Conservation (phyloP, 92 coral and sea anemone genomes). For the Heliopora coerulea region DNA sequence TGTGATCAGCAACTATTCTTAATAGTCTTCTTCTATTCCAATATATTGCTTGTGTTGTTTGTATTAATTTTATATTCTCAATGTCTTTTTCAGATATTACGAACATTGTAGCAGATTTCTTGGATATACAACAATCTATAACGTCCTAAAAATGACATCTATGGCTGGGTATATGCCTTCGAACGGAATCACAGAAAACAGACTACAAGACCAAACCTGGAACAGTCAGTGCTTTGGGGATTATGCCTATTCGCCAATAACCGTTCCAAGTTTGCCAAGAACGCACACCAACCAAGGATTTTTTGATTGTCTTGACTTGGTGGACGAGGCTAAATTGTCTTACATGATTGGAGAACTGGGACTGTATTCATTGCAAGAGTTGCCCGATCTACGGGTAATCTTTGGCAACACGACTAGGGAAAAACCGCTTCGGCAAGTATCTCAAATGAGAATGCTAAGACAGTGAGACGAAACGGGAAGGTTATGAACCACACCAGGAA, state of each 20-base stretch:
- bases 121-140: neutral
- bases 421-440: slow-evolving; percentile 9
- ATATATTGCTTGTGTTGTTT: neutral
- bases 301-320: slow-evolving; percentile 91
- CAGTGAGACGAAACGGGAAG: slow-evolving; percentile 3
- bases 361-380: slow-evolving; percentile 76
- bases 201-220: slow-evolving; percentile 13
- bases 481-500: too few relatives aligned
- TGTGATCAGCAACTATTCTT: too few relatives aligned
- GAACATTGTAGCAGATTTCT: neutral
- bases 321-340: slow-evolving; percentile 85
- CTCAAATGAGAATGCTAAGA: neutral
- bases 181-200: slow-evolving; percentile 5
- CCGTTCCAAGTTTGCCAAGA: neutral
- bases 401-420: slow-evolving; percentile 41
- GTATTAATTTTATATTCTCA: neutral
- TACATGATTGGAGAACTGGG: slow-evolving; percentile 76
- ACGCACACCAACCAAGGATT: slow-evolving; percentile 61
- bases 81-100: neutral
- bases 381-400: slow-evolving; percentile 82
- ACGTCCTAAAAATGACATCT: slow-evolving; percentile 9
- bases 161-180: slow-evolving; percentile 18
- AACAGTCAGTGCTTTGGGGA: neutral
- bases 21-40: too few relatives aligned
- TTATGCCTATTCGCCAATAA: neutral